Evolutionary conservation across 2,113 vertebrate genomes (phyloP).

Genomic region (Microcebus tavaratra): DNA sequence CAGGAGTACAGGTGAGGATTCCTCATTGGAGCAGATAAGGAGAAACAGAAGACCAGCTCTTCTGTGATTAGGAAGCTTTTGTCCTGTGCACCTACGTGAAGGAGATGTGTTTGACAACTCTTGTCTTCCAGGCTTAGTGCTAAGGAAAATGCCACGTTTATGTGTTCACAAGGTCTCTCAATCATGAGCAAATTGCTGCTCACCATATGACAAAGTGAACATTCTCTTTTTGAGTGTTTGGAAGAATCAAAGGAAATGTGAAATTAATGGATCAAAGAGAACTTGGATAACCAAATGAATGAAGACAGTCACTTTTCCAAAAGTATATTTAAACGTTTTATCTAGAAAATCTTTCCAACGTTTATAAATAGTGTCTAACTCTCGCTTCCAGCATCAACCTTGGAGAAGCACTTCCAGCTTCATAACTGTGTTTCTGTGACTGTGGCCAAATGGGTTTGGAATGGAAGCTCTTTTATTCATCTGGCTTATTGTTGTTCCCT

Average conservation of each 20-base stretch:
- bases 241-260: conserved; percentile 34
- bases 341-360: conserved; percentile 42
- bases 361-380: conserved; percentile 60
- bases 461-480: conserved; percentile 45
- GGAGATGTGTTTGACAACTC: background rate
- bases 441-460: conserved; percentile 55
- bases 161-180: background rate
- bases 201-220: background rate
- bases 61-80: too few species aligned
- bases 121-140: background rate
- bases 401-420: conserved; percentile 21
- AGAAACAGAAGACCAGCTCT: background rate
- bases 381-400: conserved; percentile 23
- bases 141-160: background rate
- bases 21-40: background rate
- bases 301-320: conserved; percentile 52
- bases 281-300: background rate
- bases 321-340: conserved; percentile 16
- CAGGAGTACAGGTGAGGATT: background rate
- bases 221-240: background rate
- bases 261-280: conserved; percentile 45
- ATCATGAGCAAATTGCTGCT: background rate
- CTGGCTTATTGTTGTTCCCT: conserved; percentile 53
- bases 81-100: rapidly evolving
- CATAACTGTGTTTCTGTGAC: background rate